Evolutionary conservation across 2,888 invertebrate species (phyloP).

Genomic region (Dinocampus coccinellae): DNA sequence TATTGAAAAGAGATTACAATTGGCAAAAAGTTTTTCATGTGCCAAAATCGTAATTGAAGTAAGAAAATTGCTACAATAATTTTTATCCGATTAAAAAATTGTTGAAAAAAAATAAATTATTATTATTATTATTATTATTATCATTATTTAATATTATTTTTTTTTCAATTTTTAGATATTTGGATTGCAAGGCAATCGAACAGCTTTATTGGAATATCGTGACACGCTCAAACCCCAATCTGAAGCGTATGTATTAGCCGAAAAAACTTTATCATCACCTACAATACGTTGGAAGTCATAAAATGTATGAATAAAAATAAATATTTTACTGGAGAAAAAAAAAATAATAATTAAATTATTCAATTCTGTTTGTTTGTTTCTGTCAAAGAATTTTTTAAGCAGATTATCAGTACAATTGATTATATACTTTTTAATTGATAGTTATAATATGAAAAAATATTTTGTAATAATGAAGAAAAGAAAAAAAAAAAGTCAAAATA

Average conservation of each 20-base stretch:
- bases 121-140: neutral
- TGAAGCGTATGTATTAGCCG: conserved; percentile 81
- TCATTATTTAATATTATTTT: too few species aligned
- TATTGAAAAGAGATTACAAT: conserved; percentile 73
- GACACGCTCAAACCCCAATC: conserved; percentile 75
- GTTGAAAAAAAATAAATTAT: neutral
- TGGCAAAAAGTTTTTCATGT: conserved; percentile 77
- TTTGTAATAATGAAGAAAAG: neutral
- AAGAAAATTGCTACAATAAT: conserved; percentile 37
- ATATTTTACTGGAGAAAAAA: neutral
- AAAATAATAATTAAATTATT: too few species aligned
- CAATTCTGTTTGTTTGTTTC: conserved; percentile 4
- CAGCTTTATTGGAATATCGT: conserved; percentile 75
- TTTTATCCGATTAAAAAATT: neutral
- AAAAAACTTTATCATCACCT: conserved; percentile 75
- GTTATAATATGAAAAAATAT: neutral
- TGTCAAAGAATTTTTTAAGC: neutral
- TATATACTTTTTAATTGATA: neutral
- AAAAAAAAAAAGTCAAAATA: neutral
- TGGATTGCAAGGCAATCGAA: conserved; percentile 75
- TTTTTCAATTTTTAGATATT: conserved; percentile 58
- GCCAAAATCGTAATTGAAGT: conserved; percentile 77
- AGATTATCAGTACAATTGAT: neutral
- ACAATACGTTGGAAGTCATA: conserved; percentile 61
- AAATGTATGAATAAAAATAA: conserved; percentile 1